Evolutionary conservation across 2,888 invertebrate genomes (phyloP), one percentile per base, ranked within the genome.

Genomic region (Magallana nippona): DNA sequence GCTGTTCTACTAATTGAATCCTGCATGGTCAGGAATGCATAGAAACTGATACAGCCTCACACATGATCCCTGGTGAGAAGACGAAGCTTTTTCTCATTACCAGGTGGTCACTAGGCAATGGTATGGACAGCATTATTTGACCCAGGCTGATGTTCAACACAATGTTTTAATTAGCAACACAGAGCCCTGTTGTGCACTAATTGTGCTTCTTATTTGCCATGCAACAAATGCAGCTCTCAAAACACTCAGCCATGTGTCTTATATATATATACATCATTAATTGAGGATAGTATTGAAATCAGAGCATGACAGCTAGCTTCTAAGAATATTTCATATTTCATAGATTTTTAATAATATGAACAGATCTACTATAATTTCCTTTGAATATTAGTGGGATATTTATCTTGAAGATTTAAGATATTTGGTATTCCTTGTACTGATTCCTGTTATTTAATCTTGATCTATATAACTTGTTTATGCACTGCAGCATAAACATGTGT

Each of bases 51-150:
- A 32, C 71, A 71, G 71, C 32, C 71, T 71, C 71, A 27, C 13
- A 71, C 27, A 71, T 71, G 11, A 71, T 22, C 71, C 22, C 71
- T 71, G 71, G 19, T 27, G 71, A 27, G 22, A 15, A 71, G 71
- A 22, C 32, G 71, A 71, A 71, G 71, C 71, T 71, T 71, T 71
- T 71, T 71, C 71, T 71, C 71, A 71, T 71, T 71, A 71, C 15
- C 71, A 71, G 44, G 15, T 71, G 71, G 71, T 32, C 71, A 71
- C 22, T 71, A 27, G 32, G 71, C 27, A 71, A 71, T 44, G 44
- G 44, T 32, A 71, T 71, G 71, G 71, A 22, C 71, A 71, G 32
- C 32, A 71, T 32, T 32, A 32, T 22, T 32, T 27, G 71, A 71
- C 71, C 71, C 13, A 71, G 13, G 71, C 22, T 22, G 22, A 71